Base-by-base conservation (phyloP, 1,140 invertebrate genomes). In the Zaprionus ornatus region DNA sequence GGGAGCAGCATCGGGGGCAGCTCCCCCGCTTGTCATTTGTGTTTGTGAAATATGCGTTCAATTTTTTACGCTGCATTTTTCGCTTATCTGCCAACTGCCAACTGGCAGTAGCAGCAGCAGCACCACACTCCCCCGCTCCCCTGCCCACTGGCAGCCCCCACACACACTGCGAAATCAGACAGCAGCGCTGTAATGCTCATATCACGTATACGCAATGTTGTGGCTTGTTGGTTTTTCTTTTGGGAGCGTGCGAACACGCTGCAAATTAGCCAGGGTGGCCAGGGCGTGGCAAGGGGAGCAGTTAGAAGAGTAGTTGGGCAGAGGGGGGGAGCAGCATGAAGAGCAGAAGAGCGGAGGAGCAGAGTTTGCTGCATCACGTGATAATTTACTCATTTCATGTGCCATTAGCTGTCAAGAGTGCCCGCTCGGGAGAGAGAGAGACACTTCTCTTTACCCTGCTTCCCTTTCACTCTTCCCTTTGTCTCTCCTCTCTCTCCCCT, bases 331-430 rank as follows among this genome's bases (percentile, higher is more conserved):
- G 32, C 12, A 50, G 63, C 12, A 17, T 50, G 52, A 72, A 48
- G 54, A 56, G 48, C n/a, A 45, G 40, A 45, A n/a, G n/a, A n/a
- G n/a, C n/a, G n/a, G 52, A 72, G 37, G 54, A 56, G 48, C n/a
- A 45, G 40, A 45, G 40, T 45, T 54, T 65, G 50, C 60, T 64
- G 35, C 27, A 69, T 70, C 75, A 79, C 76, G 84, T 82, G 77
- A 87, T 87, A 87, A 87, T 81, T 87, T 87, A 87, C 84, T 87
- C 84, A 87, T 87, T 87, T 87, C 84, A 87, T 87, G 84, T 87
- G 80, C 80, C 70, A 87, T 87, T 88, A 88, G 77, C 79, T 88
- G 84, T 84, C 77, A 74, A 75, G 73, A 70, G 73, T 52, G 12
- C 35, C 13, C 25, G 21, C 62, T 3, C 9, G 9, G 9, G 9